Base-by-base conservation (phyloP, 2,888 invertebrate species). In the Drosophila leonis region DNA sequence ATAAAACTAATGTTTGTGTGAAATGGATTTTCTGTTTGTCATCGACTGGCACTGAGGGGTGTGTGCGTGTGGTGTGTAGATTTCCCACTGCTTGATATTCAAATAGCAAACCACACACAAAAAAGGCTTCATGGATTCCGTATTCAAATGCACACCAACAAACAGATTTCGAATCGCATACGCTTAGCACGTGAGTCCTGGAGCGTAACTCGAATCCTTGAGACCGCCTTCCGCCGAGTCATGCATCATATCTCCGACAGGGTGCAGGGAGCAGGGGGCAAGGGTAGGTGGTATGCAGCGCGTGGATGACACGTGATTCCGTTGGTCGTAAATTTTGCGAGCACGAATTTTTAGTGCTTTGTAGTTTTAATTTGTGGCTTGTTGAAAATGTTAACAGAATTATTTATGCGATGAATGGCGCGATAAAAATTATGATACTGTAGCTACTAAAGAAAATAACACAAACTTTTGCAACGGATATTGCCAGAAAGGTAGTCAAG, bases 221-320 rank as follows among this genome's bases (percentile, higher is more conserved):
- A 88, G 81, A 69, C 62, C 65, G 65, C 75, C 78, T 89, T 90
- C 80, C 84, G 82, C 46, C 76, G 75, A 83, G 88, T 91, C 90
- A 91, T 85, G 82, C 77, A 84, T 88, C 89, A 90, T 90, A 79
- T 79, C 72, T 57, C 65, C 59, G 66, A 49, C 68, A 69, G 67
- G 75, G 69, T 85, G 90, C 87, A 84, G 78, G 65, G 12, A 12
- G 72, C 49, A 18, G 49, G 41, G 44, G 37, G 54, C n/a, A 59
- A 68, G 44, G 51, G 52, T 52, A 52, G 24, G 35, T 37, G 49
- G 42, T 37, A 27, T 88, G 88, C 80, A 90, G 86, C 92, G 92
- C 91, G 92, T 92, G 93, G 92, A 92, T 91, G 93, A 91, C 93
- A 93, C 93, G 93, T 93, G 93, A 93, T 91, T 91, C 90, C 90